A percentile compares a stretch with the other conserved stretches of the same genome.
Evolutionary conservation across 2,113 vertebrate species (phyloP).

Genomic region (Scartelaos histophorus): DNA sequence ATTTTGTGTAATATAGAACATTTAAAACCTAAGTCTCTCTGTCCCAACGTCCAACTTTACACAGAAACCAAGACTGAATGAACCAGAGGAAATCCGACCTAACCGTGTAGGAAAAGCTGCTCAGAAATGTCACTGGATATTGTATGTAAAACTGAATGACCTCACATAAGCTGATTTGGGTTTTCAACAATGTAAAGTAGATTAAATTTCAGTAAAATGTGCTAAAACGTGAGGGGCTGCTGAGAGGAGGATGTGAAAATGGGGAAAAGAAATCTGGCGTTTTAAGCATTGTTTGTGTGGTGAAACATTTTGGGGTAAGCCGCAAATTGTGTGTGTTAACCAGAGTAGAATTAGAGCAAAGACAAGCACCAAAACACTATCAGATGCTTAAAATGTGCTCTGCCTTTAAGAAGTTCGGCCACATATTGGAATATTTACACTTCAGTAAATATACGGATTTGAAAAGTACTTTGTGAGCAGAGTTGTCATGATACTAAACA

Average conservation of each 20-base stretch:
- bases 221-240: not conserved
- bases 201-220: not conserved
- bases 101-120: not conserved
- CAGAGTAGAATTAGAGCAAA: not conserved
- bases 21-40: constrained; percentile 14
- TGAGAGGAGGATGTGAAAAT: not conserved
- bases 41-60: constrained; percentile 5
- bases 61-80: not conserved
- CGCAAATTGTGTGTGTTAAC: not conserved
- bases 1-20: too few relatives aligned
- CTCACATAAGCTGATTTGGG: not conserved
- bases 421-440: not conserved
- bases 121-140: not conserved
- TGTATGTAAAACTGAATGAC: not conserved
- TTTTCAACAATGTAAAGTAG: constrained; percentile 3
- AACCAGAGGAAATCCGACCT: not conserved
- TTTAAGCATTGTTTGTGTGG: not conserved
- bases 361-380: not conserved
- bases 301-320: not conserved
- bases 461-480: too few relatives aligned
- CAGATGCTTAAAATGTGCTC: not conserved
- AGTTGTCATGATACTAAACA: too few relatives aligned
- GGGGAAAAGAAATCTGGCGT: not conserved
- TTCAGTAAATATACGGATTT: not conserved
- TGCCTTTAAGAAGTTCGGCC: not conserved